Evolutionary conservation across 2,113 vertebrate genomes (phyloP).

Genomic region (Scolopax mira): DNA sequence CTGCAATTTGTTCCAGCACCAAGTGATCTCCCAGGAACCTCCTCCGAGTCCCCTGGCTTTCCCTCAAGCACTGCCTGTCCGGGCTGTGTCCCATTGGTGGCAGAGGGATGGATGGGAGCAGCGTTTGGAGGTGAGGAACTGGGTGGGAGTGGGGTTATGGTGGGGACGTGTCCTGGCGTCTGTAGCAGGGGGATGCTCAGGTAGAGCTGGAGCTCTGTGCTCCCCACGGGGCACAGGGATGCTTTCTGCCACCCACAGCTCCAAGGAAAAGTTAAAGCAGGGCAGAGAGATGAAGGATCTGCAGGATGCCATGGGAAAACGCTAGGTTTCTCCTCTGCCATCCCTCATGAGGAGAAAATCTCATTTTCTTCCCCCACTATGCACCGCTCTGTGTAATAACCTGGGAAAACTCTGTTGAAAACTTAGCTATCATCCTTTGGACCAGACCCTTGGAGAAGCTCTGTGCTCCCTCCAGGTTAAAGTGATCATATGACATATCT

Average conservation of each 20-base stretch:
- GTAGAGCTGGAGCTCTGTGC: not conserved
- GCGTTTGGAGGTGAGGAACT: not conserved
- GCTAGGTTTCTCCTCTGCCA: not conserved
- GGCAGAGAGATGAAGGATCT: not conserved
- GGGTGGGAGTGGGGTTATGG: not conserved
- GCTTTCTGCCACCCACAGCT: not conserved
- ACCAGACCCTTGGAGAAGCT: not conserved
- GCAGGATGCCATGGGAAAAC: not conserved
- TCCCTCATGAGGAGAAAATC: not conserved
- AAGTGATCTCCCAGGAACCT: not conserved
- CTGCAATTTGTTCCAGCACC: conserved; percentile 38
- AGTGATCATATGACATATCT: conserved; percentile 14
- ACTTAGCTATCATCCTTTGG: not conserved
- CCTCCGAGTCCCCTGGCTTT: not conserved
- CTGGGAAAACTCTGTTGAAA: not conserved
- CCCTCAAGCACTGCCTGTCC: not conserved
- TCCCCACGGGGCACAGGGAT: not conserved
- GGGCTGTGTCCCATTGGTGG: not conserved
- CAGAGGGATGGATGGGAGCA: not conserved
- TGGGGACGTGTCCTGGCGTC: not conserved
- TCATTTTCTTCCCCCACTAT: not conserved
- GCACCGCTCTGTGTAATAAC: not conserved
- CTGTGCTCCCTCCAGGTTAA: conserved; percentile 7
- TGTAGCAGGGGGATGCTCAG: not conserved
- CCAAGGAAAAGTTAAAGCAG: not conserved